Percentiles rank a stretch among this genome's conserved stretches.
Evolutionary conservation across 2,888 invertebrate genomes (phyloP).

Genomic region (Bombylius discolor): DNA sequence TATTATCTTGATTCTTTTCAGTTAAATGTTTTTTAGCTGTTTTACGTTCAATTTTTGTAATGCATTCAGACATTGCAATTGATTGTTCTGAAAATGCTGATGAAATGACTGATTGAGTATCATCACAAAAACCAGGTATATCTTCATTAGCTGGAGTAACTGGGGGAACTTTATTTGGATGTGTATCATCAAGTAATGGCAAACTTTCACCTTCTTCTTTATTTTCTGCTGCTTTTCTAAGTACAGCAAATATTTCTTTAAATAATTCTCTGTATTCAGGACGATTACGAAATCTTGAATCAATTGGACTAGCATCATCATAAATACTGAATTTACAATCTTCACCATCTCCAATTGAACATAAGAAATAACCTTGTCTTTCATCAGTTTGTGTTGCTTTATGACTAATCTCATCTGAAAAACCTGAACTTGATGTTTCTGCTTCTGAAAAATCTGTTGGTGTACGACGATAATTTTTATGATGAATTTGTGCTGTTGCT

Average conservation of each 20-base stretch:
- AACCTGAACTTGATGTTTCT: constrained; percentile 73
- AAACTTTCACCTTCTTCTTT: constrained; percentile 67
- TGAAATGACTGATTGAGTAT: constrained; percentile 61
- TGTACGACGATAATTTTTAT: constrained; percentile 50
- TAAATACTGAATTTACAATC: constrained; percentile 78
- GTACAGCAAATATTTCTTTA: constrained; percentile 69
- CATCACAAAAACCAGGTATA: constrained; percentile 43
- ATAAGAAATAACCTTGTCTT: constrained; percentile 66
- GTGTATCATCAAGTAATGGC: constrained; percentile 54
- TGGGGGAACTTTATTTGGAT: constrained; percentile 47
- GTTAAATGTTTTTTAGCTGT: constrained; percentile 31
- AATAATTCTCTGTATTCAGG: constrained; percentile 71
- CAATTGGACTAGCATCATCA: constrained; percentile 65
- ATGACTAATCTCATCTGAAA: constrained; percentile 71
- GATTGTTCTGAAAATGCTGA: constrained; percentile 63
- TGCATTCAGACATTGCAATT: constrained; percentile 53
- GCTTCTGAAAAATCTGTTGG: constrained; percentile 75
- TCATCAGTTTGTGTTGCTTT: constrained; percentile 72
- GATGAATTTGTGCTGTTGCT: constrained; percentile 6
- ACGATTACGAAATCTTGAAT: constrained; percentile 67
- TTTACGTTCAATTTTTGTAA: constrained; percentile 45
- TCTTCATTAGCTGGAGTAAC: constrained; percentile 56
- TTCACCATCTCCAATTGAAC: constrained; percentile 74
- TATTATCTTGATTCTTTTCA: constrained; percentile 33
- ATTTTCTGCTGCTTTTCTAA: constrained; percentile 72